These are phyloP conservation scores for Chrysochloris asiatica DNA, from an alignment of 2,113 vertebrate genomes.

Conservation along the genomic window DNA sequence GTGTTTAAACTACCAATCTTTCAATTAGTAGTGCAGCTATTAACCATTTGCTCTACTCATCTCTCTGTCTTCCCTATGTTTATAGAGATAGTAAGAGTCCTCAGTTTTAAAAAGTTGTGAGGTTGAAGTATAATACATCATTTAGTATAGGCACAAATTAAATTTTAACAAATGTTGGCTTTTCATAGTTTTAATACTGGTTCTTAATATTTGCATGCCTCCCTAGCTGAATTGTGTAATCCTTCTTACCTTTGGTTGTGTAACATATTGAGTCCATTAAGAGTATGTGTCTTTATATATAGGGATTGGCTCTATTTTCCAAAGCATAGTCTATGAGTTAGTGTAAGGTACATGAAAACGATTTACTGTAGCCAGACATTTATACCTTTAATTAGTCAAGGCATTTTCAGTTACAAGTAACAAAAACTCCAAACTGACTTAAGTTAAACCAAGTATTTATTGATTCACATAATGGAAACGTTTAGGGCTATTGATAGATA, in stretches of 20 bases:
- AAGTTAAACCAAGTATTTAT: conserved; percentile 7
- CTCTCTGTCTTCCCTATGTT: background rate
- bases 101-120: background rate
- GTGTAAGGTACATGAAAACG: background rate
- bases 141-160: too few relatives aligned
- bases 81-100: background rate
- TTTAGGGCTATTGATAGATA: background rate
- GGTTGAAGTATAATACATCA: background rate
- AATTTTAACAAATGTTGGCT: too few relatives aligned
- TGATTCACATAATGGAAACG: background rate
- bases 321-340: background rate
- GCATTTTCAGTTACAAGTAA: background rate
- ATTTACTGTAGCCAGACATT: background rate
- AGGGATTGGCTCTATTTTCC: background rate
- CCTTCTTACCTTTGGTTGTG: background rate
- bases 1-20: background rate
- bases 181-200: background rate
- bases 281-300: background rate
- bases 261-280: background rate
- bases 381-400: conserved; percentile 18
- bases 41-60: background rate
- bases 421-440: conserved; percentile 9
- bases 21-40: background rate
- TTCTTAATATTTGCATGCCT: background rate
- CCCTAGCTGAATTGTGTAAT: background rate